Conservation (phyloP, 2,888 invertebrate genomes). For the Eristalis arbustorum region DNA sequence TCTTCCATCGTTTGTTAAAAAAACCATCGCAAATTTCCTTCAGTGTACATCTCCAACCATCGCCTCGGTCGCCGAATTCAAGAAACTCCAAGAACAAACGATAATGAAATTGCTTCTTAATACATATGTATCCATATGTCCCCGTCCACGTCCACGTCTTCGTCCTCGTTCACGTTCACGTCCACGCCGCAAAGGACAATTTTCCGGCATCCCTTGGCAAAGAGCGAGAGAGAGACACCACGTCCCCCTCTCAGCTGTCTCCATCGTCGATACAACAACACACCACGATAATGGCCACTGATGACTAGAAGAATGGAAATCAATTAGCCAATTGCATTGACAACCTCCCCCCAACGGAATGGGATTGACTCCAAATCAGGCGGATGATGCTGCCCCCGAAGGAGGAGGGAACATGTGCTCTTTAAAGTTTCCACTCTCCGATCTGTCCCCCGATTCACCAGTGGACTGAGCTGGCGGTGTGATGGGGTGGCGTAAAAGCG, state of each 20-base stretch:
- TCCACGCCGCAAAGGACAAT: conserved; percentile 23
- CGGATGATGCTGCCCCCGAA: neutral
- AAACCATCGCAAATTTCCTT: neutral
- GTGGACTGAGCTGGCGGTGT: conserved; percentile 2
- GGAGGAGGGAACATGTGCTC: neutral
- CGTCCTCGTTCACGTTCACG: neutral
- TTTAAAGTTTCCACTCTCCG: conserved; percentile 64
- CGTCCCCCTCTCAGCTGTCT: conserved; percentile 64
- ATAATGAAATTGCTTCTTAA: conserved; percentile 47
- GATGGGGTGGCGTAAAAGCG: conserved; percentile 49
- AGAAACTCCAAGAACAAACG: conserved; percentile 28
- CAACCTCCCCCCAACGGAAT: conserved; percentile 25
- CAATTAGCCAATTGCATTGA: conserved; percentile 79
- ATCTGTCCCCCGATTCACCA: conserved; percentile 61
- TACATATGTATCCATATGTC: neutral
- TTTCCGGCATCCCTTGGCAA: neutral
- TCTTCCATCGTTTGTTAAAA: too few species aligned
- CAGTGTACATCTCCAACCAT: conserved; percentile 22
- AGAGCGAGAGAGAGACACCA: conserved; percentile 32
- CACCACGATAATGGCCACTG: conserved; percentile 70
- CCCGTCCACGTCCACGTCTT: neutral
- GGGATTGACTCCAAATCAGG: neutral
- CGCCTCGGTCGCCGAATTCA: neutral
- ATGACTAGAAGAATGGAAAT: conserved; percentile 76
- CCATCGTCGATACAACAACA: conserved; percentile 53